Evolutionary conservation across 2,888 invertebrate genomes (phyloP).

Genomic region (Plemyria rubiginata): DNA sequence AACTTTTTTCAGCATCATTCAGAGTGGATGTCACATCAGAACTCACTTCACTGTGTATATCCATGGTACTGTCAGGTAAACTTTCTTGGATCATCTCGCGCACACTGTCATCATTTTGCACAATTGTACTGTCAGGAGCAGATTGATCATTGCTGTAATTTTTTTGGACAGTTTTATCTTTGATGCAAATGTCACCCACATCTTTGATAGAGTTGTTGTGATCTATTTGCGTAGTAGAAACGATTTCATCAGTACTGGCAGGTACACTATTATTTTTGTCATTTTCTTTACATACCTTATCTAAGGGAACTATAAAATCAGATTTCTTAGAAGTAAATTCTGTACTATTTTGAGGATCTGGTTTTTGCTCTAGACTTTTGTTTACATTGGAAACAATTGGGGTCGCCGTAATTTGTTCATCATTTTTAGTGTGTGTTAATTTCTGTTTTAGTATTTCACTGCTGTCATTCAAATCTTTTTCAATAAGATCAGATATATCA

Average conservation of each 20-base stretch:
- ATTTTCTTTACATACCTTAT: conserved; percentile 4
- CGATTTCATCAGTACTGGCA: conserved; percentile 52
- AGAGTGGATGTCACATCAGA: conserved; percentile 52
- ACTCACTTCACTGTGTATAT: conserved; percentile 56
- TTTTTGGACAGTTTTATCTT: conserved; percentile 29
- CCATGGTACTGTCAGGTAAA: conserved; percentile 65
- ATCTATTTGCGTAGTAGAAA: conserved; percentile 59
- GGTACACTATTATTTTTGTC: neutral
- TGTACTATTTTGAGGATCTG: neutral
- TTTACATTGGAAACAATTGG: neutral
- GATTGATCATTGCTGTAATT: conserved; percentile 45
- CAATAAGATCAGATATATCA: conserved; percentile 47
- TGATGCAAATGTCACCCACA: conserved; percentile 22
- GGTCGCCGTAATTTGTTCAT: conserved; percentile 1
- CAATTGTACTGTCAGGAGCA: conserved; percentile 70
- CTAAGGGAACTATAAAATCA: neutral
- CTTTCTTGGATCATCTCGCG: conserved; percentile 45
- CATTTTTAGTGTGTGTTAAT: neutral
- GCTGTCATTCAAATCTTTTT: conserved; percentile 44
- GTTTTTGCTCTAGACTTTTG: conserved; percentile 2
- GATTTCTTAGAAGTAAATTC: conserved; percentile 3
- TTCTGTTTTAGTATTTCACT: conserved; percentile 23
- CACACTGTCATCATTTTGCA: conserved; percentile 47
- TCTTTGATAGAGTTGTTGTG: conserved; percentile 26
- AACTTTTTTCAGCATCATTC: conserved; percentile 35